Evolutionary conservation across 2,888 invertebrate species (phyloP), one percentile per base, ranked within the genome.

Genomic region (Diarsia mendica): DNA sequence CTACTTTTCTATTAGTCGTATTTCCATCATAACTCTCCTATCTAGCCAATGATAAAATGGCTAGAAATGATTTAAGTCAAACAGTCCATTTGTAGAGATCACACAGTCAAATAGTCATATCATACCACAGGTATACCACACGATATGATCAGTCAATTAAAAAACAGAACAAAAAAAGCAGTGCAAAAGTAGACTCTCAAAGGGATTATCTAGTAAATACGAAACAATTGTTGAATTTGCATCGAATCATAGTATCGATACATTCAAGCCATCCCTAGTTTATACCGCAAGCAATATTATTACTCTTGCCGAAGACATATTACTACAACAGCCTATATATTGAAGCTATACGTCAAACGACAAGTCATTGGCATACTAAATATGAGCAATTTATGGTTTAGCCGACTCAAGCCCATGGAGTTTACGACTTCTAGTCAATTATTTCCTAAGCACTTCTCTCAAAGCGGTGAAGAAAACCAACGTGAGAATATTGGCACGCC

Each of bases 201-300:
- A 28, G 1, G 2, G 28, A 2, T 28, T 28, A 28, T 2, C 28
- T 28, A 28, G 28, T 28, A 28, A 39, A 6, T 8, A 13, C 28
- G 58, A 28, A 3, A 28, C 15, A 58, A 13, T 33, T 28, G 9
- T 61, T 11, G 20, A 20, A 39, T 60, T 33, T 4, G 18, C 0
- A 33, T 33, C 60, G 20, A 61, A 0, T 9, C 10, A 20, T 11
- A 20, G 11, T 39, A 39, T 63, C 63, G 44, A 63, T 15, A 8
- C 1, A n/a, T 3, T 1, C 20, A 0, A 13, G n/a, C 1, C 44
- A 44, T 44, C 13, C 3, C 44, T 63, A 63, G 8, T 23, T n/a
- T 67, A 8, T 33, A 65, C 65, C 65, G 55, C 65, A 82, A 69
- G 72, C 55, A 39, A 80, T 2, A 80, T 2, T 68, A 71, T 67